Evolutionary conservation across 2,113 vertebrate species (phyloP), one percentile per base, ranked within the genome.

Genomic region (Turnix velox): DNA sequence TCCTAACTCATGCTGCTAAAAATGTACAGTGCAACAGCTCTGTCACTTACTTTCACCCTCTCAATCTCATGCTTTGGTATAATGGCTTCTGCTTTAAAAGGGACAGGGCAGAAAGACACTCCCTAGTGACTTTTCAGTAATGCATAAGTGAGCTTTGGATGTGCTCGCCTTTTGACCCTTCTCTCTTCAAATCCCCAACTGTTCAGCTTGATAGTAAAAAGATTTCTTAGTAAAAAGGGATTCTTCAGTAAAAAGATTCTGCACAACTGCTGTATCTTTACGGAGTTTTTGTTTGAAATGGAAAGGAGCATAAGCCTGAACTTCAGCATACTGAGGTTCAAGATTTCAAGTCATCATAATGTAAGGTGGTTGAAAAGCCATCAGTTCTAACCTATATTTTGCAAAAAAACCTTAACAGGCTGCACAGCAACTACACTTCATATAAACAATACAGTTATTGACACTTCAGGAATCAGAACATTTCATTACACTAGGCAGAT

Each of bases 271-370:
- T 0, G 0, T 33, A 35, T 11, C 42, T 91, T 91, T 69, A 76
- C 31, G 23, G 28, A 87, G 55, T 87, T 78, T 84, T 77, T 78
- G 12, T 93, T 40, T 91, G 77, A 93, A 94, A 91, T 78, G 58
- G 52, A 92, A 84, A 95, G 28, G 6, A 82, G 27, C 14, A n/a
- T 57, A 78, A 84, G 33, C 15, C 28, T 79, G 25, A 91, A 92
- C 20, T 28, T 92, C 42, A 82, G 49, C 23, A 72, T 16, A 61
- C 0, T 54, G 61, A 79, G 33, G 65, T 55, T 72, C 40, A 52
- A 65, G 30, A 59, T 62, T 68, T 72, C 48, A 87, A 13, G 25
- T 46, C 37, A 33, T 73, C 40, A 31, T 66, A 57, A 59, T 9
- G 28, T 6, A 43, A 77, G 31, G 30, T 46, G 28, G 37, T 13